Conservation (phyloP, 2,888 invertebrate species). For the Agonopterix heracliana region DNA sequence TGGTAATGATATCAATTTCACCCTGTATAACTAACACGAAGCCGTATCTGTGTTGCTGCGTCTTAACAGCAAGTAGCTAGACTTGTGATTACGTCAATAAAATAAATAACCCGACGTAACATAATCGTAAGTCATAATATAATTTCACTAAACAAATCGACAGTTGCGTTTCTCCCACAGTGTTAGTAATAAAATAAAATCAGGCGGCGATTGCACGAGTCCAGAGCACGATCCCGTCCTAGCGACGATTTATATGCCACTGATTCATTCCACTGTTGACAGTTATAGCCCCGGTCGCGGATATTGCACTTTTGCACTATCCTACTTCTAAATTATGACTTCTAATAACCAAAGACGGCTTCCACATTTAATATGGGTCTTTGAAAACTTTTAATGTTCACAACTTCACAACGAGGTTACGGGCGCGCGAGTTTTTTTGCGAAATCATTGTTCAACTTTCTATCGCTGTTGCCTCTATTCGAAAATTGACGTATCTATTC, state of each 20-base stretch:
- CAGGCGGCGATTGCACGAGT: slow-evolving; percentile 44
- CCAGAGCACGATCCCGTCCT: slow-evolving; percentile 49
- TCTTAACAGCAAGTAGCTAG: no score
- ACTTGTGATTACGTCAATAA: neutral
- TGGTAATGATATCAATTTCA: no score
- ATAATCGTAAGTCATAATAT: slow-evolving; percentile 43
- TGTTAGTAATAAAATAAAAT: slow-evolving; percentile 59
- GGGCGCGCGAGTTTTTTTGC: slow-evolving; percentile 21
- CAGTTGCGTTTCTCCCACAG: slow-evolving; percentile 38
- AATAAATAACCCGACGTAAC: slow-evolving; percentile 15
- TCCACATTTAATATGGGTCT: slow-evolving; percentile 17
- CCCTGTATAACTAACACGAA: no score
- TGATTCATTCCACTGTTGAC: slow-evolving; percentile 69
- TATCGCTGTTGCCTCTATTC: slow-evolving; percentile 22
- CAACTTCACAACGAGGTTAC: slow-evolving; percentile 13
- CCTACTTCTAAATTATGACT: slow-evolving; percentile 55
- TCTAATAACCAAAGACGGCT: slow-evolving; percentile 52
- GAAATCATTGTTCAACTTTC: slow-evolving; percentile 39
- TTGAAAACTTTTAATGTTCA: neutral
- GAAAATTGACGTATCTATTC: slow-evolving; percentile 20
- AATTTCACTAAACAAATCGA: slow-evolving; percentile 57
- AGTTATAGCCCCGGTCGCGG: slow-evolving; percentile 60
- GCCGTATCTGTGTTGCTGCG: no score
- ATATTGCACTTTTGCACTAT: slow-evolving; percentile 70
- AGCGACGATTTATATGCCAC: slow-evolving; percentile 57